Percentiles rank a stretch among this genome's conserved stretches.
Evolutionary conservation across 23 tunicate genomes (phyloP).

Genomic region (Trididemnum nubilum): DNA sequence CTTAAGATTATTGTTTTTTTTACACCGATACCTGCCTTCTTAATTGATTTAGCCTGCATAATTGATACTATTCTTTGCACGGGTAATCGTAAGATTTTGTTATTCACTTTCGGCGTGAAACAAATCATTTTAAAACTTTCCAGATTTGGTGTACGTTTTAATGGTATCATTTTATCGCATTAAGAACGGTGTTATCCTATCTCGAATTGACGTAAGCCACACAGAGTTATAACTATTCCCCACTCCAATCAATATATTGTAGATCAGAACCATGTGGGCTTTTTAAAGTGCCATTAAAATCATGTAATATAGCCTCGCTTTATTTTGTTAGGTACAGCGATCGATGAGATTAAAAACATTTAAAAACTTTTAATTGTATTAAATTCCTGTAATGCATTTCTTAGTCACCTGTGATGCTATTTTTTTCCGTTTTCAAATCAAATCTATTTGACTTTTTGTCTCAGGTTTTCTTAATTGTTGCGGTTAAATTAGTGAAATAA

Average conservation of each 20-base stretch:
- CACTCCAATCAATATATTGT: not conserved
- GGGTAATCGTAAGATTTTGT: not conserved
- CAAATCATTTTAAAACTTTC: too few species aligned
- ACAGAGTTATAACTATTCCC: not conserved
- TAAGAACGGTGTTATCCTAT: not conserved
- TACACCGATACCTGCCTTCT: not conserved
- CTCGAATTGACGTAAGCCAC: not conserved
- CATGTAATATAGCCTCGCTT: conserved; percentile 9
- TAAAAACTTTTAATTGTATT: conserved; percentile 16
- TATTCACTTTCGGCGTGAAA: too few species aligned
- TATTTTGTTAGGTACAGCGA: not conserved
- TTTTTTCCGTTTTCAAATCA: not conserved
- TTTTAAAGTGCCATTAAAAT: not conserved
- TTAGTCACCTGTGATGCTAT: conserved; percentile 14
- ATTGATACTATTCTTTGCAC: not conserved
- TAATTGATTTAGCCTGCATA: not conserved
- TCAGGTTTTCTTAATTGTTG: not conserved
- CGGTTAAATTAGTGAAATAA: too few species aligned
- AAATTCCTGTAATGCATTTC: not conserved
- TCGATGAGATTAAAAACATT: conserved; percentile 10
- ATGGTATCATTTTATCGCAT: too few species aligned
- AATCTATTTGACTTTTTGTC: not conserved
- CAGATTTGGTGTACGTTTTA: too few species aligned
- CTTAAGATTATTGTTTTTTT: too few species aligned
- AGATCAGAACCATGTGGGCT: not conserved